Base-by-base conservation (phyloP, 2,888 invertebrate genomes). In the Eupithecia insigniata region DNA sequence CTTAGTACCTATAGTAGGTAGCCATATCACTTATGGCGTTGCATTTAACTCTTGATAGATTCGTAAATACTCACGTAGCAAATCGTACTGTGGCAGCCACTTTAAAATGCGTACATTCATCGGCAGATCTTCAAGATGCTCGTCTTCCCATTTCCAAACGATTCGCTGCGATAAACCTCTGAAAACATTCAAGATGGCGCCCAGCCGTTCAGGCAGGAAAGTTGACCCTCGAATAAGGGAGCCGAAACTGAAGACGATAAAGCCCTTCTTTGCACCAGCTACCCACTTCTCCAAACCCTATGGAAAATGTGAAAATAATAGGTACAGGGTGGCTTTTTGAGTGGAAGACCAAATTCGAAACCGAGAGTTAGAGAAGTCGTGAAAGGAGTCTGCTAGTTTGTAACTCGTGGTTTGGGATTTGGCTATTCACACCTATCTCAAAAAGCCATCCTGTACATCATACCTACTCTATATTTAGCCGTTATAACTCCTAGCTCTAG, bases 91-190 rank as follows among this genome's bases (percentile, higher is more conserved):
- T 0, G 96, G 96, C 83, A 96, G 85, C 96, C 96, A 97, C 75
- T 95, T 95, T 78, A 90, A 90, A 18, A 95, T 84, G 81, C 94
- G 90, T 1, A 96, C 93, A 82, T 96, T 96, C 43, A 90, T 84
- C 0, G 96, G 95, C 76, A 96, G 89, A 67, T 79, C 77, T 26
- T 90, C 90, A 0, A 92, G 89, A 79, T 95, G 85, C 7, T 94
- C 89, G 2, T 95, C 95, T 84, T 97, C 96, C 96, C 96, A 96
- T 90, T 97, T 97, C 97, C 96, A 97, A 51, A 97, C 86, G 1
- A 97, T 94, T 66, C 95, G 94, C 78, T 96, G 95, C 5, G 96
- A 94, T 34, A 97, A 86, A 30, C 92, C 90, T 0, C 91, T 87
- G 73, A 97, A 95, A 16, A 95, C 96, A 26, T 92, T 92, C 36